Percentiles rank a stretch among this genome's conserved stretches.
Evolutionary conservation across 2,113 vertebrate genomes (phyloP).

Genomic region (Alouatta palliata): DNA sequence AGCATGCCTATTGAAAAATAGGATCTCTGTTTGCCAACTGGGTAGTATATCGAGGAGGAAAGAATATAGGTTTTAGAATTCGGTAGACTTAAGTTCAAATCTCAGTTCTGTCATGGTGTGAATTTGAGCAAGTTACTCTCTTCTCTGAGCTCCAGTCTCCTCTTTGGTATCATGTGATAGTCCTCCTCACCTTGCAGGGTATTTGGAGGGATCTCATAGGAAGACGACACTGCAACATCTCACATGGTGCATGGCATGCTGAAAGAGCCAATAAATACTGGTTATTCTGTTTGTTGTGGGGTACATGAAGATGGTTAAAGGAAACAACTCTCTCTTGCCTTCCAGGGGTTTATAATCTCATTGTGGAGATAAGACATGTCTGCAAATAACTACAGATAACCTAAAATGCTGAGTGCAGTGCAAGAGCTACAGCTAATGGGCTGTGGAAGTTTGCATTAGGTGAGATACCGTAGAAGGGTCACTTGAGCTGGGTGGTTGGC

Average conservation of each 20-base stretch:
- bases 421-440: neutral
- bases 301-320: neutral
- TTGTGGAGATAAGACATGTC: neutral
- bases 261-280: neutral
- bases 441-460: neutral
- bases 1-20: neutral
- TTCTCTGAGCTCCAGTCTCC: neutral
- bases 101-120: neutral
- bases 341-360: neutral
- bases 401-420: neutral
- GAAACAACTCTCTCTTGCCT: neutral
- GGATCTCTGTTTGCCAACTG: neutral
- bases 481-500: neutral
- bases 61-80: neutral
- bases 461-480: neutral
- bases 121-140: neutral
- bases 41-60: neutral
- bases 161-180: neutral
- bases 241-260: fast-evolving
- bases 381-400: neutral
- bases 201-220: neutral
- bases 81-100: neutral
- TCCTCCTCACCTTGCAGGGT: neutral
- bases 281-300: neutral
- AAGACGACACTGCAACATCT: neutral